Evolutionary conservation across 2,113 vertebrate species (phyloP), one percentile per base, ranked within the genome.

Genomic region (Nestor notabilis): DNA sequence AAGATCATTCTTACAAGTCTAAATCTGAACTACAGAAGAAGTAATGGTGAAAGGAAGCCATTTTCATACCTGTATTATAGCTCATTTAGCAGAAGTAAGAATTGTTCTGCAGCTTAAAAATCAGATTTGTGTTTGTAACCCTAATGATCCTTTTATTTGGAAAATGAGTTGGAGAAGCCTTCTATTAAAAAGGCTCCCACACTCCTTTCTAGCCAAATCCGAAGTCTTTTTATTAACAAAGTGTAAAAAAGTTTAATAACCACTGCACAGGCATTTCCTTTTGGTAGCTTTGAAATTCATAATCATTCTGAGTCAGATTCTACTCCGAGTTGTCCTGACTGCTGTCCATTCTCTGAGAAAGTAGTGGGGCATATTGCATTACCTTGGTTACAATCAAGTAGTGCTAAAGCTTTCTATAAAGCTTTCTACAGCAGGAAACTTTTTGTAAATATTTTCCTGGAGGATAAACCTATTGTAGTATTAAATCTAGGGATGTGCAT

Each of bases 251-350:
- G 0, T 35, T 29, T 71, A 78, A 63, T 33, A 70, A 76, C 14
- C 0, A 1, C 31, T 66, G 13, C 13, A 33, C 3, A 43, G 64
- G 41, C 3, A 2, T 5, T 4, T 47, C 31, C 20, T 92, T 44
- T 70, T 39, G 9, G 20, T 63, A 75, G 20, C 80, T 78, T 87
- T 81, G 60, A 77, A 78, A 91, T 92, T 87, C 53, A 60, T 5
- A 44, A 4, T 7, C 4, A 6, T 77, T 91, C 60, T 82, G 47
- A 60, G 65, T 33, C 47, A 35, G 44, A n/a, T 55, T 64, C n/a
- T 80, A 12, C 24, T 92, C 17, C 24, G 76, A 69, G 35, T 24
- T 80, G 8, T 69, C 53, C 19, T 0, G 2, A 31, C 53, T 93
- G 13, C 18, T 77, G 13, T 28, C 23, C 4, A 5, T 70, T 77